Base-by-base conservation (phyloP, 2,888 invertebrate species). In the Campoplex nolae region DNA sequence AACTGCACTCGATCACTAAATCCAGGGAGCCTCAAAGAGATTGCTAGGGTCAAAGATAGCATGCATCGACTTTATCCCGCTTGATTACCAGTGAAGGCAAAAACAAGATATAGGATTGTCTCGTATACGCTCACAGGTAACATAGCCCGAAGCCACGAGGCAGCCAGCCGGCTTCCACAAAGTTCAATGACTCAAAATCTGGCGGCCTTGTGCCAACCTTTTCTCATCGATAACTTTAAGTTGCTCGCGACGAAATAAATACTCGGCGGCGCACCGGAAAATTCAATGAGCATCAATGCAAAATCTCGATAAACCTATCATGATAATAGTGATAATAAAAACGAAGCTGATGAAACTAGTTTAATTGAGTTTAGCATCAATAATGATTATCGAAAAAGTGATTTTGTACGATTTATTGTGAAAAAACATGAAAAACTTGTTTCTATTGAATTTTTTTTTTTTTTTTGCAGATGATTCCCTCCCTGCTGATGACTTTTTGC, bases 401-500 rank as follows among this genome's bases (percentile, higher is more conserved):
- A 4, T 45, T 16, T 62, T 16, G 0, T 16, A 62, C 16, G 32
- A 32, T 62, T 6, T 6, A 11, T 32, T 62, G 32, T 1, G 9
- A 6, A 16, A 32, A 32, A 65, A 68, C 9, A 9, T 18, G 16
- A 18, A 67, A 67, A 7, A n/a, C 45, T 38, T 1, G 4, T 11
- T 83, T 74, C 51, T 16, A 48, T 16, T 23, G 45, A 11, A 23
- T 70, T 65, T 74, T 74, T 83, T 85, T 88, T 85, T 88, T 87
- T 73, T 70, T 73, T 70, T 88, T 90, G 0, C 88, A 93, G 92
- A 91, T 65, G 88, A 90, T 76, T 88, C 90, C 28, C 83, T 93
- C 70, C 90, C 92, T 2, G 88, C 90, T 3, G 93, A 93, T 80
- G 92, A 93, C 79, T 92, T 93, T 73, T 90, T 93, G 62, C 92